phyloP scores from a whole-genome alignment of 2,888 invertebrate genomes.

The Litoditis marina region DNA sequence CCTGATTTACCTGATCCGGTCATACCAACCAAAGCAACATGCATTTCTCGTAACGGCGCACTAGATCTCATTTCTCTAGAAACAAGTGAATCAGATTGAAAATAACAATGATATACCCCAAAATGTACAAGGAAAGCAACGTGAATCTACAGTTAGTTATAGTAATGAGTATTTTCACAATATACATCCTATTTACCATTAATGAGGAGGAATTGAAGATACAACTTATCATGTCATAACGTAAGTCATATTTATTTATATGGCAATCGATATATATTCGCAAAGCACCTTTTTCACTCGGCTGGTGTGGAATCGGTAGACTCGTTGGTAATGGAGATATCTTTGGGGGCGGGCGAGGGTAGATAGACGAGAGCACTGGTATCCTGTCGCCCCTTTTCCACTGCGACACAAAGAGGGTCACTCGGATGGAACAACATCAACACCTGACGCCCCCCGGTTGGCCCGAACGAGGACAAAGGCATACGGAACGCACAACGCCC shows the following conservation, averaged over 20 bases:
- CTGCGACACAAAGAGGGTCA: conserved; percentile 12
- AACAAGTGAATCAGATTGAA: background rate
- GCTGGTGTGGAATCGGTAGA: no score
- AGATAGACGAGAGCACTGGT: conserved; percentile 9
- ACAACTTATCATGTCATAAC: no score
- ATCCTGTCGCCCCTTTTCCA: conserved; percentile 11
- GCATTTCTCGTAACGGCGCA: conserved; percentile 43
- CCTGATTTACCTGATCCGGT: conserved; percentile 56
- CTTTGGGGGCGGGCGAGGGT: background rate
- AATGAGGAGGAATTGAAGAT: no score
- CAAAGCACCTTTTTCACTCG: no score
- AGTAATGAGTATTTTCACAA: no score
- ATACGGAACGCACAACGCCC: background rate
- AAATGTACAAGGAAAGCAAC: no score
- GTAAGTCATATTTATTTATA: no score
- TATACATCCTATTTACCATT: no score
- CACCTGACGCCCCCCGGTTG: conserved; percentile 15
- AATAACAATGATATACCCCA: background rate
- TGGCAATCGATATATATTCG: no score
- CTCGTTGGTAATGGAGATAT: no score
- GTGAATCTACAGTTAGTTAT: no score
- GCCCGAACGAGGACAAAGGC: background rate
- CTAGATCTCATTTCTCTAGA: conserved; percentile 26
- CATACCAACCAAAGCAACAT: conserved; percentile 54
- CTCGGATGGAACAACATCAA: conserved; percentile 20